phyloP scores from a whole-genome alignment of 2,113 vertebrate species.

The Aramus guarauna region DNA sequence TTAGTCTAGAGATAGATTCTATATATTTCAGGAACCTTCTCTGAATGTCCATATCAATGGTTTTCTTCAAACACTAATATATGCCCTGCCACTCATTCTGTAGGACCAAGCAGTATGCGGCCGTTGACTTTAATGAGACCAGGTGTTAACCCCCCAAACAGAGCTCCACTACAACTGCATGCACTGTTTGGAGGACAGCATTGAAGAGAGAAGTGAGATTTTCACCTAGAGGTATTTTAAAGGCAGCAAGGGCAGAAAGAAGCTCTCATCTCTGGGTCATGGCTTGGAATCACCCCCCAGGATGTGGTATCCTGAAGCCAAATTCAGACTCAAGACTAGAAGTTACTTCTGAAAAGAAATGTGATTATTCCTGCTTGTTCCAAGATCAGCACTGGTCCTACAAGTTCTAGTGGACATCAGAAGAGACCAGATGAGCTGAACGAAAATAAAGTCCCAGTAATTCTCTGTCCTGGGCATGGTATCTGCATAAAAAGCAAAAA shows the following conservation, averaged over 20 bases:
- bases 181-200: neutral
- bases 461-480: neutral
- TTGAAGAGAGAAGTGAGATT: neutral
- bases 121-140: neutral
- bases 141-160: neutral
- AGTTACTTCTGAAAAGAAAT: neutral
- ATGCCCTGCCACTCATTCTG: neutral
- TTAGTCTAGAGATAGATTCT: neutral
- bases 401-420: neutral
- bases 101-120: neutral
- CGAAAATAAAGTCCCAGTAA: neutral
- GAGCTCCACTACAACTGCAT: neutral
- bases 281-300: neutral
- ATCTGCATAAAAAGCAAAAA: neutral
- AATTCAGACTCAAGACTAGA: neutral
- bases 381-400: neutral
- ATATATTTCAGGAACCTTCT: neutral
- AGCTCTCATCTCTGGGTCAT: neutral
- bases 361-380: neutral
- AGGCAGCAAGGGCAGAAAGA: neutral
- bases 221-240: neutral
- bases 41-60: neutral
- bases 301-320: neutral
- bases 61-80: neutral
- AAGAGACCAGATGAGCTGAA: neutral